These are phyloP conservation scores for Gavia stellata DNA, from an alignment of 2,113 vertebrate genomes.

Conservation along the genomic window DNA sequence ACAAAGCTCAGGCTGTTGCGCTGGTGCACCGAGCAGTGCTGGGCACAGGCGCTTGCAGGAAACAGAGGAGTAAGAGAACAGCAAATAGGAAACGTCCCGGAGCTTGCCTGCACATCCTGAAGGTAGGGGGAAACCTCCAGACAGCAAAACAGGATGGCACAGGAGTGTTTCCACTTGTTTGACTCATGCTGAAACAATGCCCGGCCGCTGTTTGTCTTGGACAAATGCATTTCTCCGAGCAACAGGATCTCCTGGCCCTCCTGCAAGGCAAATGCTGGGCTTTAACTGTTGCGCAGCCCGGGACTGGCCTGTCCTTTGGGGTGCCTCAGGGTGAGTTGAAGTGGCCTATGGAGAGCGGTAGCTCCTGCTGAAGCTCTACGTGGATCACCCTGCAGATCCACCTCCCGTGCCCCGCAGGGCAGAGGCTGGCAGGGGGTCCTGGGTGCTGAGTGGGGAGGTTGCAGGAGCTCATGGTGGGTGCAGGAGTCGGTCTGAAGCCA, in stretches of 20 bases:
- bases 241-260: constrained; percentile 35
- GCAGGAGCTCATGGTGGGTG: neutral
- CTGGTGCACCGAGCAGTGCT: neutral
- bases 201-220: constrained; percentile 54
- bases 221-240: constrained; percentile 25
- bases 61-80: neutral
- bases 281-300: neutral
- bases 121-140: constrained; percentile 52
- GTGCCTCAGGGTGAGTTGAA: neutral
- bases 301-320: neutral
- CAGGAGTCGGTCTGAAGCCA: neutral
- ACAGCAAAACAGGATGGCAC: constrained; percentile 67
- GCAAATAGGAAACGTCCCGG: neutral
- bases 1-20: neutral
- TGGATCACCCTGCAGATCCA: neutral
- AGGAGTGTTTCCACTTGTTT: constrained; percentile 20
- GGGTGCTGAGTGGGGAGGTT: neutral
- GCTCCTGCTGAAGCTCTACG: neutral
- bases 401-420: fast-evolving
- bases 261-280: neutral
- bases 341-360: neutral
- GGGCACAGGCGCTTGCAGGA: neutral
- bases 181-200: constrained; percentile 66
- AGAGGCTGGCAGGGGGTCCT: neutral
- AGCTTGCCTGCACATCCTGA: constrained; percentile 46